Conservation (phyloP, 2,888 invertebrate genomes). For the Micoletzkya japonica region DNA sequence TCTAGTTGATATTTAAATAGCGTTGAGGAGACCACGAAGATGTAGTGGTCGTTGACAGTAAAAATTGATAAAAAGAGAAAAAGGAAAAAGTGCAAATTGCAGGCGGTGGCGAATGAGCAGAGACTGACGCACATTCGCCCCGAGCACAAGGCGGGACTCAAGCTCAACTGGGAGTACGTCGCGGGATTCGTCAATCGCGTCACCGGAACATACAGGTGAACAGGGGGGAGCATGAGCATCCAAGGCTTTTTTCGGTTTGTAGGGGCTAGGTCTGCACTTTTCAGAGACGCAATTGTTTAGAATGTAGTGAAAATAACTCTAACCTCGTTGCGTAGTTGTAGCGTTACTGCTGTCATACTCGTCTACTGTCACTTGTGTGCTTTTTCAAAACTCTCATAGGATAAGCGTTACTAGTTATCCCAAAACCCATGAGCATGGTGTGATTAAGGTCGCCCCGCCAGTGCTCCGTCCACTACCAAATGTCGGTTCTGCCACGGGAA, state of each 20-base stretch:
- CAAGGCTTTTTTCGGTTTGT: too few species aligned
- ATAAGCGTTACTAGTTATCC: too few species aligned
- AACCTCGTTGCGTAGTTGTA: too few species aligned
- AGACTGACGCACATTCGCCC: constrained; percentile 78
- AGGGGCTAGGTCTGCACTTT: too few species aligned
- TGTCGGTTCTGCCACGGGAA: constrained; percentile 83
- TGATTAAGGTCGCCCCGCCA: constrained; percentile 81
- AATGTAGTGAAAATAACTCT: not conserved
- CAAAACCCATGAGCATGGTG: too few species aligned
- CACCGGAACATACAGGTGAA: constrained; percentile 67
- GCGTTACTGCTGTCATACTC: too few species aligned
- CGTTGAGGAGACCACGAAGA: not conserved
- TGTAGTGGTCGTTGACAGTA: too few species aligned
- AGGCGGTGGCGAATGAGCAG: constrained; percentile 70
- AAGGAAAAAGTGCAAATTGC: constrained; percentile 31
- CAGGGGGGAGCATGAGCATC: too few species aligned
- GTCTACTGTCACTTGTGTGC: too few species aligned
- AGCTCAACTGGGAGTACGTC: constrained; percentile 93
- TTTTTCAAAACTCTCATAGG: too few species aligned
- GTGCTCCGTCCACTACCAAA: constrained; percentile 87
- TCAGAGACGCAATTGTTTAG: too few species aligned
- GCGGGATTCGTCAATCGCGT: constrained; percentile 85
- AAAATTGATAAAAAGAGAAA: too few species aligned
- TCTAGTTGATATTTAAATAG: not conserved
- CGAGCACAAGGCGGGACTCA: constrained; percentile 79